Percentiles rank a stretch among this genome's conserved stretches.
phyloP scores from a whole-genome alignment of 2,113 vertebrate species.

The Marcusenius ussheri region DNA sequence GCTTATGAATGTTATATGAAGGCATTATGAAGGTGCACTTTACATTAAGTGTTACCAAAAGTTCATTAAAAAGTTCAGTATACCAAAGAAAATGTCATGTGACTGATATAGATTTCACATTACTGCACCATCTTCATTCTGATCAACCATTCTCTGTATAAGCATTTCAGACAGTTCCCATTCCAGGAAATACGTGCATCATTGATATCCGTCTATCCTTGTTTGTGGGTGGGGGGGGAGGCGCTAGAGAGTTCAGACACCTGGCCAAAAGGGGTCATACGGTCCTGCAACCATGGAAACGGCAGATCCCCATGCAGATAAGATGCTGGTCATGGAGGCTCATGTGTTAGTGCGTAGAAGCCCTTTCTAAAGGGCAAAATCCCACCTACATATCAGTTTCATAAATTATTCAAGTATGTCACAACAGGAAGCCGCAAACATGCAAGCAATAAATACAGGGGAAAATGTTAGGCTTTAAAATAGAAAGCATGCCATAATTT shows the following conservation, averaged over 20 bases:
- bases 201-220: background rate
- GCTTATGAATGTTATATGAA: no score
- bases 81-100: background rate
- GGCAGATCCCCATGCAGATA: background rate
- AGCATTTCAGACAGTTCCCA: background rate
- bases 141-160: background rate
- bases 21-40: no score
- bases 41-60: no score
- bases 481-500: background rate
- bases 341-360: background rate
- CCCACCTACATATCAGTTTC: background rate
- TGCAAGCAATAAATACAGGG: background rate
- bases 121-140: background rate
- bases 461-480: background rate
- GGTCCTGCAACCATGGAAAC: background rate
- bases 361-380: background rate
- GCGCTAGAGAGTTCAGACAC: background rate
- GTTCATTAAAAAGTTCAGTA: background rate
- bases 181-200: background rate
- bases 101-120: background rate
- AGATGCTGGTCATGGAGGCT: background rate
- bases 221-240: background rate
- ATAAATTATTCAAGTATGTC: constrained; percentile 8
- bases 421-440: background rate
- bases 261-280: background rate